A percentile compares a stretch with the other conserved stretches of the same genome.
phyloP scores from a whole-genome alignment of 2,888 invertebrate species.

The Metacarcinus magister region DNA sequence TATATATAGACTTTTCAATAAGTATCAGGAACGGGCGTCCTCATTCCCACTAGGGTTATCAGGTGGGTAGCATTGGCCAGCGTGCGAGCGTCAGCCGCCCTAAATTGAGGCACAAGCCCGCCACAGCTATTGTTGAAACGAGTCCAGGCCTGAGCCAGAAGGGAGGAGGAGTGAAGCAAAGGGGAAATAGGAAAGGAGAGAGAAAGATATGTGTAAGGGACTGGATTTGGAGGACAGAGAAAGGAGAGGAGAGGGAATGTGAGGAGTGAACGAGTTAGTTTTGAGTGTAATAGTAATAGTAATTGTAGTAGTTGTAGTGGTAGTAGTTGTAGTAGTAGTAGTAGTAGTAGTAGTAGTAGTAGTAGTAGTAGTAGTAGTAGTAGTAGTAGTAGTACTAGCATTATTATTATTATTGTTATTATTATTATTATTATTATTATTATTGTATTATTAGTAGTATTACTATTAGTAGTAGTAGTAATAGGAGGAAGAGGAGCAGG shows the following conservation, averaged over 20 bases:
- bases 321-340: conserved; percentile 32
- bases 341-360: conserved; percentile 43
- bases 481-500: neutral
- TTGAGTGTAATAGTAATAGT: neutral
- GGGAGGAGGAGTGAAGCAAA: neutral
- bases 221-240: neutral
- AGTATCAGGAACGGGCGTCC: too few relatives aligned
- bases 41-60: neutral
- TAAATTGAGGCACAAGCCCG: neutral
- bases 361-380: neutral
- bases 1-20: neutral
- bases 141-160: neutral
- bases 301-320: neutral
- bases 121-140: conserved; percentile 3
- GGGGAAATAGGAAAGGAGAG: neutral
- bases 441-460: neutral
- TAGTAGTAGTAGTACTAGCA: neutral
- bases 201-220: neutral
- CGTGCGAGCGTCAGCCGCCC: neutral
- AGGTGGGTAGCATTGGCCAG: neutral
- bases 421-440: neutral
- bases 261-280: neutral
- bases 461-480: neutral
- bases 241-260: neutral
- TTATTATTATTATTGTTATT: neutral